Percentiles rank a stretch among this genome's conserved stretches.
phyloP scores from a whole-genome alignment of 2,888 invertebrate genomes.

The Anthophora plumipes region DNA sequence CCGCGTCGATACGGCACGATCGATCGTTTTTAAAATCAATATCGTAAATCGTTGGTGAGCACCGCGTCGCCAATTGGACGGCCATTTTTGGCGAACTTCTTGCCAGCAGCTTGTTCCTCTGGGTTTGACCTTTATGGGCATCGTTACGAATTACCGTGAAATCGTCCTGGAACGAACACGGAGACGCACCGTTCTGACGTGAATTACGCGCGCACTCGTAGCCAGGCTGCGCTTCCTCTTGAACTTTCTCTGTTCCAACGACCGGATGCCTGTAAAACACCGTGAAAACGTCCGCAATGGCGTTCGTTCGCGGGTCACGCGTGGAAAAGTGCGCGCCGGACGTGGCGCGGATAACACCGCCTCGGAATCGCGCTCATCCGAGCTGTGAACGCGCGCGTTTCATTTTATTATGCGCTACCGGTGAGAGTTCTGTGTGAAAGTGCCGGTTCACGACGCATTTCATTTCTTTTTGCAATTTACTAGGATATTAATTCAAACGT shows the following conservation, averaged over 20 bases:
- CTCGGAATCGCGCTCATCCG: not conserved
- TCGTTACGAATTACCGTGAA: slow-evolving; percentile 72
- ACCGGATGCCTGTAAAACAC: slow-evolving; percentile 47
- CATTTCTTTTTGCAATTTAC: not conserved
- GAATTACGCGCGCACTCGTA: slow-evolving; percentile 55
- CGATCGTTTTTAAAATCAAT: slow-evolving; percentile 53
- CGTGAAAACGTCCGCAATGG: slow-evolving; percentile 46
- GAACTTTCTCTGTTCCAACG: slow-evolving; percentile 53
- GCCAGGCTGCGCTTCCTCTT: slow-evolving; percentile 35
- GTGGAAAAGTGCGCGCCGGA: slow-evolving; percentile 39
- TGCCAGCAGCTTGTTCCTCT: slow-evolving; percentile 17
- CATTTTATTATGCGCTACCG: not conserved
- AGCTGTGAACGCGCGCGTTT: not conserved
- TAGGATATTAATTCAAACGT: not conserved
- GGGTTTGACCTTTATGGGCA: slow-evolving; percentile 67
- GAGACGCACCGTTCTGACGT: slow-evolving; percentile 45
- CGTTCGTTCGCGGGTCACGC: slow-evolving; percentile 45
- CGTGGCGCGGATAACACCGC: slow-evolving; percentile 12
- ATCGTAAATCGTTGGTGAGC: slow-evolving; percentile 60
- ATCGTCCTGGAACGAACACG: slow-evolving; percentile 48
- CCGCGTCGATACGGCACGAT: slow-evolving; percentile 31
- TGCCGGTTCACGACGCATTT: not conserved
- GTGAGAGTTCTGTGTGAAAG: not conserved
- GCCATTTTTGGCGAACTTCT: slow-evolving; percentile 62
- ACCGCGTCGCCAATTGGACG: slow-evolving; percentile 15